Percentiles rank a stretch among this genome's conserved stretches.
Conservation (phyloP, 1,140 invertebrate genomes). For the Proctacanthus coquilletti region DNA sequence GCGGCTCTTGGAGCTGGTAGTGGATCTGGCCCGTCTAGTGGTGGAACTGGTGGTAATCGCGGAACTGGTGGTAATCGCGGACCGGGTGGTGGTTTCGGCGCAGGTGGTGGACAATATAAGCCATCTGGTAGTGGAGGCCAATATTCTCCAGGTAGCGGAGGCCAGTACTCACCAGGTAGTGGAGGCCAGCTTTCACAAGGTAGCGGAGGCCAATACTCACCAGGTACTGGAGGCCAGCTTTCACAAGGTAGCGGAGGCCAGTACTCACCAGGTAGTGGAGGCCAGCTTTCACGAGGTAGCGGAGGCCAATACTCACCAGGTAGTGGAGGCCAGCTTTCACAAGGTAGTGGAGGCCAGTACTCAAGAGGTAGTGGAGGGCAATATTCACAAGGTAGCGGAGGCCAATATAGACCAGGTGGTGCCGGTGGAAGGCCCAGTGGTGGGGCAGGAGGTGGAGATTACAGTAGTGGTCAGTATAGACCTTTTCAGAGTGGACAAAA, state of each 20-base stretch:
- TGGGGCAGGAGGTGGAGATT: not conserved
- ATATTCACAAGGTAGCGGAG: constrained; percentile 10
- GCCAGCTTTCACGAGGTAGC: no score
- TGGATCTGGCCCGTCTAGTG: constrained; percentile 7
- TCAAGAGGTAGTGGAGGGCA: constrained; percentile 5
- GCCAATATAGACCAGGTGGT: constrained; percentile 10
- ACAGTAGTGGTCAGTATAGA: no score
- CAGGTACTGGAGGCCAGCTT: no score
- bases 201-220: no score
- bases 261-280: no score
- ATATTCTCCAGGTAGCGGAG: no score
- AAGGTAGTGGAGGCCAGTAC: constrained; percentile 7
- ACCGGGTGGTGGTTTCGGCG: constrained; percentile 8
- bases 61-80: constrained; percentile 12
- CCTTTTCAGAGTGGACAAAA: constrained; percentile 5
- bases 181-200: no score
- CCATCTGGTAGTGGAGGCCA: no score
- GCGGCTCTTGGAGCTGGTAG: constrained; percentile 8
- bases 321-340: constrained; percentile 8
- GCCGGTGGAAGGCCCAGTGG: constrained; percentile 6
- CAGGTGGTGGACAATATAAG: constrained; percentile 7
- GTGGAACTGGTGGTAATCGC: constrained; percentile 7
- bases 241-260: no score
- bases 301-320: no score
- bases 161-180: no score